A percentile compares a stretch with the other conserved stretches of the same genome.
Evolutionary conservation across 2,888 invertebrate species (phyloP).

Genomic region (Drosophila pseudotalamancana): DNA sequence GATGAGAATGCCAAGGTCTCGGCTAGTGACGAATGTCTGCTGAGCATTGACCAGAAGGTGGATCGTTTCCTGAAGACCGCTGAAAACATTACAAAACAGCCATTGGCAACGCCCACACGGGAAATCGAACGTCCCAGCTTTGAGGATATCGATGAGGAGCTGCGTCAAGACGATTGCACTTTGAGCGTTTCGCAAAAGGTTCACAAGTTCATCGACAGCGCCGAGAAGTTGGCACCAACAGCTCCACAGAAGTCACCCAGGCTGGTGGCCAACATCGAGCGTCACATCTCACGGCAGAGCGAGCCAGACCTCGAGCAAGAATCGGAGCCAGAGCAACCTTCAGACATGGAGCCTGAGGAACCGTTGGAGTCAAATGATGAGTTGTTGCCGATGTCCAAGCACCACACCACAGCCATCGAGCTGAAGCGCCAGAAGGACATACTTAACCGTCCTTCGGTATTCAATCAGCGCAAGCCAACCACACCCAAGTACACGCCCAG

Average conservation of each 20-base stretch:
- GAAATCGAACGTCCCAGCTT: slow-evolving; percentile 85
- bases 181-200: slow-evolving; percentile 88
- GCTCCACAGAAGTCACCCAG: slow-evolving; percentile 85
- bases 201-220: slow-evolving; percentile 87
- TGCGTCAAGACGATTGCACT: slow-evolving; percentile 87
- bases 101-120: slow-evolving; percentile 49
- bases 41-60: slow-evolving; percentile 88
- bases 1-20: slow-evolving; percentile 76
- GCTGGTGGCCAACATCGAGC: slow-evolving; percentile 84
- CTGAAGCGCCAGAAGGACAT: slow-evolving; percentile 84
- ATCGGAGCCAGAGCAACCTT: slow-evolving; percentile 56
- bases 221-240: slow-evolving; percentile 85
- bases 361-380: slow-evolving; percentile 87
- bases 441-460: slow-evolving; percentile 85
- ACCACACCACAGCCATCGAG: slow-evolving; percentile 77
- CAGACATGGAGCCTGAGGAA: slow-evolving; percentile 43
- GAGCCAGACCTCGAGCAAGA: slow-evolving; percentile 69
- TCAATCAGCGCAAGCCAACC: slow-evolving; percentile 30
- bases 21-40: slow-evolving; percentile 86
- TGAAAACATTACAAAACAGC: slow-evolving; percentile 85
- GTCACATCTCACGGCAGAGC: slow-evolving; percentile 81
- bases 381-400: slow-evolving; percentile 87
- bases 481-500: slow-evolving; percentile 13
- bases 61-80: slow-evolving; percentile 87
- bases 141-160: slow-evolving; percentile 86